Evolutionary conservation across 2,113 vertebrate species (phyloP), one percentile per base, ranked within the genome.

Genomic region (Cebus imitator): DNA sequence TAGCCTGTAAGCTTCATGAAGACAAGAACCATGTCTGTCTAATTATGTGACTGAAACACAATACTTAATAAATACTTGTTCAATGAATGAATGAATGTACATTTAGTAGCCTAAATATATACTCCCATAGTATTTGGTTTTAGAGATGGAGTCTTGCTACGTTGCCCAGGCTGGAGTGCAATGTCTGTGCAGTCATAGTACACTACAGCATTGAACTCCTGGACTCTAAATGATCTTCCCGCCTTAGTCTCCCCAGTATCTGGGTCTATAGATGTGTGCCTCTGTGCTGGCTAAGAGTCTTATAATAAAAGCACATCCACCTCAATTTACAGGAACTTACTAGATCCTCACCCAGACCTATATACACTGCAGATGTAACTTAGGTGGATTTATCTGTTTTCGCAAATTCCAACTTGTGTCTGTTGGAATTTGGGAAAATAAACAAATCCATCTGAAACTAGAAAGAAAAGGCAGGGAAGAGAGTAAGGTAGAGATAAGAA

Each of bases 11-110:
- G 66, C n/a, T 45, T 96, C 40, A 35, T 61, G 48, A 91, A 61
- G 37, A 75, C 40, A 70, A 75, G 14, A 20, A 35, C 27, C 80
- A 50, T 2, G 20, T 91, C 45, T 95, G 8, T 52, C 13, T 88
- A 95, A 70, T 96, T 87, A 79, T 40, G 86, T 89, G 64, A 8
- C 48, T 58, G 37, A 95, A 95, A 64, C 16, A 76, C 27, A 80
- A 17, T 16, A 40, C 43, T 85, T 91, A n/a, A 52, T 79, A 84
- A 96, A 86, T 55, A 87, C 68, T 70, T 88, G 30, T 45, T 85
- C n/a, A 66, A 12, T 89, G 50, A 90, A 79, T 87, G 55, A 43
- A 40, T 43, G 5, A 90, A 79, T 87, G 55, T 7, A 83, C 30
- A 55, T 52, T 93, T 87, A 70, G 45, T 72, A 90, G 21, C 37